Conservation (phyloP, 2,888 invertebrate species). For the Eupithecia inturbata region DNA sequence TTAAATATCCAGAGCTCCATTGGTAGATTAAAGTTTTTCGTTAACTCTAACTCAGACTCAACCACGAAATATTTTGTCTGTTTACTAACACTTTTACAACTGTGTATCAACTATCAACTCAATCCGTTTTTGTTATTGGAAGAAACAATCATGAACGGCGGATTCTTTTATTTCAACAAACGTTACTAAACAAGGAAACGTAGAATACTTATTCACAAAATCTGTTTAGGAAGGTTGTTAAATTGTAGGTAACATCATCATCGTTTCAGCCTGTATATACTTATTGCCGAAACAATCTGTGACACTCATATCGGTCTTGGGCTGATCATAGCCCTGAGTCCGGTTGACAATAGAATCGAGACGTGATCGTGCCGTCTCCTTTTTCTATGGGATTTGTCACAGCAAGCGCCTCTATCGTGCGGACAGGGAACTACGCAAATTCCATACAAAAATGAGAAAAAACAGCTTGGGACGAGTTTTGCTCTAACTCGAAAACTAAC, state of each 20-base stretch:
- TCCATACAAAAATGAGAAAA: too few species aligned
- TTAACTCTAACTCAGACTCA: neutral
- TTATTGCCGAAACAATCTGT: neutral
- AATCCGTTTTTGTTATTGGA: slow-evolving; percentile 40
- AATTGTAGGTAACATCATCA: neutral
- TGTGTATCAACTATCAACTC: neutral
- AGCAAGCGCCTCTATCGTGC: too few species aligned
- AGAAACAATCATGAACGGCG: slow-evolving; percentile 41
- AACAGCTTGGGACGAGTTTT: too few species aligned
- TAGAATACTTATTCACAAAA: neutral
- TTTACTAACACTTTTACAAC: slow-evolving; percentile 4
- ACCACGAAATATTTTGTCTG: slow-evolving; percentile 4
- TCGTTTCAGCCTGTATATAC: neutral
- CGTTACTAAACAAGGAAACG: neutral
- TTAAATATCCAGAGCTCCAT: neutral
- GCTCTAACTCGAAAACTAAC: too few species aligned
- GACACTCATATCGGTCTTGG: neutral
- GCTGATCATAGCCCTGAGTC: too few species aligned
- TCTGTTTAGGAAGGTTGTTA: neutral
- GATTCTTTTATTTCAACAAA: slow-evolving; percentile 39
- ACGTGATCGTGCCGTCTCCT: too few species aligned
- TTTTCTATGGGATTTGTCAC: too few species aligned
- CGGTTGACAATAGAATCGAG: too few species aligned
- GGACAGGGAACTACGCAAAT: too few species aligned
- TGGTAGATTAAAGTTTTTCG: neutral